Conservation (phyloP, 2,797 vertebrate genomes). For the Acanthurus lineatus region DNA sequence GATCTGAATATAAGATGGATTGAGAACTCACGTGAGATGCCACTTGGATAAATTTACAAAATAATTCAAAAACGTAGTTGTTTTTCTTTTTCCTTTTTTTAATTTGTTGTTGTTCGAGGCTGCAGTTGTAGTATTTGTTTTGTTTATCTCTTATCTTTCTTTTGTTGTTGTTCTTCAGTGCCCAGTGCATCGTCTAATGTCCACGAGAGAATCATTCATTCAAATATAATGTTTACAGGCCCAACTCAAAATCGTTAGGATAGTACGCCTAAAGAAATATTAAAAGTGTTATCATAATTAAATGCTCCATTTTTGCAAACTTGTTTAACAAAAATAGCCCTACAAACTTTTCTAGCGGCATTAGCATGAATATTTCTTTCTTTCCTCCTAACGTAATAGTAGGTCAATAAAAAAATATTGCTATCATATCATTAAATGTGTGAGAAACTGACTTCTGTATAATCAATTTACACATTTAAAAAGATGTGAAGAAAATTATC, state of each 20-base stretch:
- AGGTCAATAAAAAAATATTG: not conserved
- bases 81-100: not conserved
- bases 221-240: too few relatives aligned
- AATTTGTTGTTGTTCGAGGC: too few relatives aligned
- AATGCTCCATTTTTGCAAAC: not conserved
- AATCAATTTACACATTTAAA: not conserved
- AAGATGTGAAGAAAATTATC: not conserved
- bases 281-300: not conserved
- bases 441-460: not conserved
- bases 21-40: not conserved
- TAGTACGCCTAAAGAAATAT: not conserved
- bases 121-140: not conserved
- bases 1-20: constrained; percentile 4
- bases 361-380: not conserved
- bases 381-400: not conserved
- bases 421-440: not conserved
- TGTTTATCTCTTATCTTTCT: not conserved
- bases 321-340: too few relatives aligned
- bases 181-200: not conserved
- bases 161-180: not conserved
- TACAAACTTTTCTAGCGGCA: too few relatives aligned
- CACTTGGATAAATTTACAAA: constrained; percentile 3
- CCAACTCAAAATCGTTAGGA: too few relatives aligned
- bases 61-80: not conserved
- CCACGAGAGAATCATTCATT: not conserved